Evolutionary conservation across 2,113 vertebrate genomes (phyloP).

Genomic region (Rhodinocichla rosea): DNA sequence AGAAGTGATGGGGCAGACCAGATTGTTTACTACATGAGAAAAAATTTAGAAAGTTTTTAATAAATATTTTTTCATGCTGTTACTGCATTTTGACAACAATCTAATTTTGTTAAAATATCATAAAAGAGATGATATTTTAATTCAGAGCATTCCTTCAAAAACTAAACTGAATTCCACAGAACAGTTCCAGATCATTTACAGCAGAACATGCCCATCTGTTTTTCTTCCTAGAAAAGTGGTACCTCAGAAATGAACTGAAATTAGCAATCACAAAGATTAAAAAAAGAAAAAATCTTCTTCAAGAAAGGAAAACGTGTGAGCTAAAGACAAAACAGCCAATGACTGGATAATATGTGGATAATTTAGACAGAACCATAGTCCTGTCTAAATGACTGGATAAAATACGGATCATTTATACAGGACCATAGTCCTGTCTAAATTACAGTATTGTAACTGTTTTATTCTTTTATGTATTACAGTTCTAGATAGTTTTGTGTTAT

Average conservation of each 20-base stretch:
- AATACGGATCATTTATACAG: no score
- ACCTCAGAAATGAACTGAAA: background rate
- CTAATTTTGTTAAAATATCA: background rate
- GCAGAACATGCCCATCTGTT: background rate
- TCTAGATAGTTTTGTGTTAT: background rate
- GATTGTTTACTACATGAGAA: conserved; percentile 27
- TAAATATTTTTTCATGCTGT: conserved; percentile 63
- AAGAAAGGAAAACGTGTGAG: background rate
- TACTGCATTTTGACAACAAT: conserved; percentile 13
- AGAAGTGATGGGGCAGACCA: conserved; percentile 27
- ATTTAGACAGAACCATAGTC: background rate
- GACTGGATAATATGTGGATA: background rate
- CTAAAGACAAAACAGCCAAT: background rate
- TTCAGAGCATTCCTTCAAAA: conserved; percentile 12
- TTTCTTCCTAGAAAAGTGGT: background rate
- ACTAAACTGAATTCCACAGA: background rate
- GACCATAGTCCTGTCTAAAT: background rate
- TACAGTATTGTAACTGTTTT: background rate
- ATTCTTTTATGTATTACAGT: background rate
- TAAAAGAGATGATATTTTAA: no score
- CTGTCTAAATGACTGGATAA: background rate
- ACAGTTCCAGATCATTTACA: background rate
- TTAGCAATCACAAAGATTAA: background rate
- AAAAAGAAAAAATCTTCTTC: background rate
- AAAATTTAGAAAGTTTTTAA: conserved; percentile 61